Percentiles rank a stretch among this genome's conserved stretches.
These are phyloP conservation scores for Falco concolor DNA, from an alignment of 2,797 vertebrate species.

Conservation along the genomic window DNA sequence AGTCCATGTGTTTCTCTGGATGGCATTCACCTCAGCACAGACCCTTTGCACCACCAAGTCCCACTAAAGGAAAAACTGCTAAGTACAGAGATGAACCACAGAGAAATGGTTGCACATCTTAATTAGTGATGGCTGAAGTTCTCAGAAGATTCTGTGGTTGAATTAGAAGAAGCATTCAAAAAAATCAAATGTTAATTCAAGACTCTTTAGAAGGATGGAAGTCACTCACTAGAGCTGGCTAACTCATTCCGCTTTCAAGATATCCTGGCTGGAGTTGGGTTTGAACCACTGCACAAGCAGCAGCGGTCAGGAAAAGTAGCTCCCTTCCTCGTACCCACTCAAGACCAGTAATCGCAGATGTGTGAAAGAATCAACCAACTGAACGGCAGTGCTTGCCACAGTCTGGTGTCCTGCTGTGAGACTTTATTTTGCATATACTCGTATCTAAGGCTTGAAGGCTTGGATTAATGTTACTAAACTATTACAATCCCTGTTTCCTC, in stretches of 20 bases:
- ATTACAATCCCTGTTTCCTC: not conserved
- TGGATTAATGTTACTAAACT: not conserved
- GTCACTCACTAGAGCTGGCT: not conserved
- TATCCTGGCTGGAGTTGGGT: not conserved
- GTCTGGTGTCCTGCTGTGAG: not conserved
- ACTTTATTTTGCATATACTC: not conserved
- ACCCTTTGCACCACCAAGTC: not conserved
- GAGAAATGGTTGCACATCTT: not conserved
- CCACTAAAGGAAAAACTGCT: not conserved
- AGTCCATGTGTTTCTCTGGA: not conserved
- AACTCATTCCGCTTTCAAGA: not conserved
- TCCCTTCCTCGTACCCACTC: not conserved
- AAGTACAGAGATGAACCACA: not conserved
- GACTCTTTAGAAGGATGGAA: not conserved
- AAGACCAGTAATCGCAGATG: not conserved
- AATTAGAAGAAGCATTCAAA: constrained; percentile 16
- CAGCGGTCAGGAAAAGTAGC: not conserved
- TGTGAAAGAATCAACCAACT: not conserved
- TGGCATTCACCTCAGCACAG: not conserved
- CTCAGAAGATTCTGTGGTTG: constrained; percentile 24
- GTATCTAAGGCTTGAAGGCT: not conserved
- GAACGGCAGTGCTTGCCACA: not conserved
- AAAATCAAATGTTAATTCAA: constrained; percentile 18
- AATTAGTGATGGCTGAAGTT: not conserved
- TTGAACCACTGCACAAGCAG: not conserved